Conservation (phyloP, 1,140 invertebrate species). For the Carposina sasakii region DNA sequence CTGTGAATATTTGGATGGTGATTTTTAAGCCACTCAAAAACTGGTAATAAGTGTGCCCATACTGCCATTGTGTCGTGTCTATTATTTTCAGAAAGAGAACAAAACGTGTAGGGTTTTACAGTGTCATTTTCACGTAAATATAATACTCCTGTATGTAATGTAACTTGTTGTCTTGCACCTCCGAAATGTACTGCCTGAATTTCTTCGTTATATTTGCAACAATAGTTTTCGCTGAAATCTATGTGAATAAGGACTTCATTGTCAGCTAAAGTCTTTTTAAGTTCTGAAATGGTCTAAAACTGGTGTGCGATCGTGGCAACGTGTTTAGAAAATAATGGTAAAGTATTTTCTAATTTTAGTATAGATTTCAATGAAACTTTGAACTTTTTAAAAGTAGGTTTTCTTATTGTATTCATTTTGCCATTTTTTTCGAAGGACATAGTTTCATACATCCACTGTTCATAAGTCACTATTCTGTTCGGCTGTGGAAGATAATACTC, state of each 20-base stretch:
- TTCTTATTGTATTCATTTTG: constrained; percentile 17
- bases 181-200: constrained; percentile 28
- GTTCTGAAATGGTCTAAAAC: constrained; percentile 15
- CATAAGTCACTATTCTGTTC: constrained; percentile 11
- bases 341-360: constrained; percentile 14
- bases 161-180: constrained; percentile 16
- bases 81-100: too few relatives aligned
- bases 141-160: constrained; percentile 21
- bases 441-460: constrained; percentile 17
- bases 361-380: constrained; percentile 20
- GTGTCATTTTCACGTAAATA: constrained; percentile 19
- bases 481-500: constrained; percentile 14
- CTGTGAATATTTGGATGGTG: too few relatives aligned
- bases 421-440: constrained; percentile 18
- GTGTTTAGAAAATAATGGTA: constrained; percentile 19
- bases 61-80: constrained; percentile 28
- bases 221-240: constrained; percentile 32
- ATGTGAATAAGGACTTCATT: constrained; percentile 22
- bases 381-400: constrained; percentile 18
- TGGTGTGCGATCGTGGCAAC: constrained; percentile 21
- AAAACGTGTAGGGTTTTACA: constrained; percentile 20
- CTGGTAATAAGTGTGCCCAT: constrained; percentile 16
- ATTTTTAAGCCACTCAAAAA: too few relatives aligned
- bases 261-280: constrained; percentile 18
- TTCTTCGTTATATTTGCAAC: constrained; percentile 26